A percentile compares a stretch with the other conserved stretches of the same genome.
Conservation (phyloP, 2,888 invertebrate species). For the Scrobipalpa costella region DNA sequence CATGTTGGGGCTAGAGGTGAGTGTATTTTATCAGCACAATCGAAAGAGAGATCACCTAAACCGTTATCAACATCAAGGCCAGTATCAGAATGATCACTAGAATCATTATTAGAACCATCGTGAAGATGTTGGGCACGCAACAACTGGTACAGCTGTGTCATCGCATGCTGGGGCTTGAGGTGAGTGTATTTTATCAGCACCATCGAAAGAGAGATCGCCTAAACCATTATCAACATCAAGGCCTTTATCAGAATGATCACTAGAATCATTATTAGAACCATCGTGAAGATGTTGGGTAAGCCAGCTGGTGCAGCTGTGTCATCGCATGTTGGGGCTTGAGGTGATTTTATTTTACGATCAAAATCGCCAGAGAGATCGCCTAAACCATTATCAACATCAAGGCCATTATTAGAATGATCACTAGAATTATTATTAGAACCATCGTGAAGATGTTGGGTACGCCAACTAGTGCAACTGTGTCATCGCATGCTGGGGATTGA, state of each 20-base stretch:
- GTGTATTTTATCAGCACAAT: constrained; percentile 14
- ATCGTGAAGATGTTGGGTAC: constrained; percentile 98
- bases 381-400: background rate
- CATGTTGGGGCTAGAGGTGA: constrained; percentile 92
- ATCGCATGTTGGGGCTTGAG: constrained; percentile 92
- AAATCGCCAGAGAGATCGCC: no score
- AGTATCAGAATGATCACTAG: background rate
- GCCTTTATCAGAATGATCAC: background rate
- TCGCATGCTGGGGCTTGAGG: constrained; percentile 93
- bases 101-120: background rate
- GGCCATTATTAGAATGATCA: background rate
- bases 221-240: background rate
- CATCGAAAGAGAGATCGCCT: no score
- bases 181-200: constrained; percentile 52
- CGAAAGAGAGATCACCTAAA: no score
- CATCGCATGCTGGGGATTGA: constrained; percentile 93
- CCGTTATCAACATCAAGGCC: background rate
- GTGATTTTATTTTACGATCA: constrained; percentile 67
- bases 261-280: background rate
- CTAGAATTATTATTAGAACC: background rate
- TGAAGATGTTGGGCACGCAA: constrained; percentile 96
- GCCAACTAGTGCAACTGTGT: constrained; percentile 94
- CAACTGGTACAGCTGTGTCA: constrained; percentile 95
- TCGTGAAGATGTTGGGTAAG: constrained; percentile 97
- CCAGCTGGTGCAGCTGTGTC: constrained; percentile 95